These are phyloP conservation scores for Brassicogethes aeneus DNA, from an alignment of 2,888 invertebrate genomes.

Conservation along the genomic window DNA sequence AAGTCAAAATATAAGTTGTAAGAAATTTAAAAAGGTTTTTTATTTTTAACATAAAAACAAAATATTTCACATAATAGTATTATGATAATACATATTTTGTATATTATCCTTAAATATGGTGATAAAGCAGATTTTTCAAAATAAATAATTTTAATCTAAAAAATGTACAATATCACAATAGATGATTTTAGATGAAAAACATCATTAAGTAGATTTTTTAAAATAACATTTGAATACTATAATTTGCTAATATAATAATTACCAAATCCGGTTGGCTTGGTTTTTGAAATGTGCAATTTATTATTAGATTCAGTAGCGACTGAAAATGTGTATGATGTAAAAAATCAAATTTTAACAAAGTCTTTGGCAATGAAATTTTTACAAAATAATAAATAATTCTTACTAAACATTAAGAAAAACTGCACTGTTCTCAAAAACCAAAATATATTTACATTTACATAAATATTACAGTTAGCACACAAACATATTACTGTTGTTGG, in stretches of 20 bases:
- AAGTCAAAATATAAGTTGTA: too few species aligned
- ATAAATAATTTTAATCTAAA: not conserved
- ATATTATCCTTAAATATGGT: not conserved
- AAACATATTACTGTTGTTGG: slow-evolving; percentile 34
- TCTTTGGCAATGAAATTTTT: not conserved
- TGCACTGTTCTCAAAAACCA: not conserved
- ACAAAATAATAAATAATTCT: not conserved
- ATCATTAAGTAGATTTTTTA: not conserved
- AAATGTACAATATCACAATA: not conserved
- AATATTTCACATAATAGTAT: too few species aligned
- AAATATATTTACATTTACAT: not conserved
- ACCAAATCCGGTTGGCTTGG: not conserved
- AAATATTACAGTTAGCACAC: slow-evolving; percentile 29
- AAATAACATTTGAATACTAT: not conserved
- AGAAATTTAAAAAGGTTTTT: too few species aligned
- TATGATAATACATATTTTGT: not conserved
- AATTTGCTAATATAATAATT: not conserved
- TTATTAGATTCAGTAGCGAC: not conserved
- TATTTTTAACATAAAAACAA: too few species aligned
- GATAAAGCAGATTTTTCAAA: not conserved
- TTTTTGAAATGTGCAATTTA: not conserved
- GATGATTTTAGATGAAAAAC: not conserved
- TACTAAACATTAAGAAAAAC: not conserved
- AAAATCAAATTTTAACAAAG: not conserved
- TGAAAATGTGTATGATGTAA: not conserved